These are phyloP conservation scores for Peromyscus aztecus DNA, from an alignment of 2,797 vertebrate species.

Conservation along the genomic window DNA sequence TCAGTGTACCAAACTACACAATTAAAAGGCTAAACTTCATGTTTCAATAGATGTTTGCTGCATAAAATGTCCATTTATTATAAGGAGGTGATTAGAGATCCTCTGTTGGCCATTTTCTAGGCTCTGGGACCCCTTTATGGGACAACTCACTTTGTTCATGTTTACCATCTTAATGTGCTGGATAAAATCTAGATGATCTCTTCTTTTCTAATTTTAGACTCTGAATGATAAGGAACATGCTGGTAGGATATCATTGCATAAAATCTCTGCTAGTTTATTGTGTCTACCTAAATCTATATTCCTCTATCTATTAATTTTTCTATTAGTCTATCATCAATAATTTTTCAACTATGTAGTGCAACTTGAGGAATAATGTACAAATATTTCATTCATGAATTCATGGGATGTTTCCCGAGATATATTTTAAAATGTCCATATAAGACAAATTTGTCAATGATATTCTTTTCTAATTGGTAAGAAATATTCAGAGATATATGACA, in stretches of 20 bases:
- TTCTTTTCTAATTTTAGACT: neutral
- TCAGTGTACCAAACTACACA: too few species aligned
- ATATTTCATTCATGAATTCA: neutral
- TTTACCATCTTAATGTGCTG: fast-evolving
- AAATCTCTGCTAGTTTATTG: neutral
- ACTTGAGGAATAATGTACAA: neutral
- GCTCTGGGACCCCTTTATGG: fast-evolving
- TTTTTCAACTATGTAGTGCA: neutral
- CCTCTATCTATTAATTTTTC: neutral
- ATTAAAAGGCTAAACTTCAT: too few species aligned
- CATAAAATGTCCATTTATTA: neutral
- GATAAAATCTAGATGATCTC: neutral
- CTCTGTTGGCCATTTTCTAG: neutral
- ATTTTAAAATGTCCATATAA: neutral
- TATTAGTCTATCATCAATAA: neutral
- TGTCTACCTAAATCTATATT: neutral
- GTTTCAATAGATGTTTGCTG: neutral
- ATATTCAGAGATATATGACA: neutral
- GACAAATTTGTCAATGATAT: neutral
- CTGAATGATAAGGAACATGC: neutral
- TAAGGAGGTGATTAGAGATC: neutral
- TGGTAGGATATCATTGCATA: neutral
- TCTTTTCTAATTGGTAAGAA: neutral
- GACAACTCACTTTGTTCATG: fast-evolving
- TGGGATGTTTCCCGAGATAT: neutral